Evolutionary conservation across 2,113 vertebrate genomes (phyloP).

Genomic region (Xiphorhynchus elegans): DNA sequence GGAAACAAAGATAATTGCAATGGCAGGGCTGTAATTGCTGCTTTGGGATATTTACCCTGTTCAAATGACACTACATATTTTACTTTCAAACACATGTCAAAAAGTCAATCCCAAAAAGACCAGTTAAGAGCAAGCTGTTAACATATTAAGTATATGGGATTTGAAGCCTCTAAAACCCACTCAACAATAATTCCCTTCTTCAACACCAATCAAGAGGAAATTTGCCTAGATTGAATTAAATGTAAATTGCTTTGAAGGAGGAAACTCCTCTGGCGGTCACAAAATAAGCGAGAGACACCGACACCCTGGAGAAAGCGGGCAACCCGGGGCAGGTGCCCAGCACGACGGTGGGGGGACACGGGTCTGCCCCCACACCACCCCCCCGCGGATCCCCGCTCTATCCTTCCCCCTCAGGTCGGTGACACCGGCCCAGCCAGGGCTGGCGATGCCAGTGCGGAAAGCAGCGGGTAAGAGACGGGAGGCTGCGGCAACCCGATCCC

Average conservation of each 20-base stretch:
- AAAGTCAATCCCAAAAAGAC: constrained; percentile 67
- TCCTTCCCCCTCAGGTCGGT: neutral
- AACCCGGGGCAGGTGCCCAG: neutral
- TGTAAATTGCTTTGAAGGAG: constrained; percentile 53
- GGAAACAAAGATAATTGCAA: neutral
- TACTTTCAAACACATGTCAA: constrained; percentile 64
- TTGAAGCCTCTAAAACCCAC: constrained; percentile 54
- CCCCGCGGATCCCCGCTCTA: too few species aligned
- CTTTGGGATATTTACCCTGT: constrained; percentile 62
- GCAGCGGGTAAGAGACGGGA: constrained; percentile 45
- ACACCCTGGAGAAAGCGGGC: neutral
- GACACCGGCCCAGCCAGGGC: neutral
- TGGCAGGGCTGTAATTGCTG: constrained; percentile 55
- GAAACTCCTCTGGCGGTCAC: neutral
- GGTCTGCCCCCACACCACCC: neutral
- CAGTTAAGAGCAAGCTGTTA: constrained; percentile 59
- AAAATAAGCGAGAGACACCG: neutral
- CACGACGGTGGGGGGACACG: neutral
- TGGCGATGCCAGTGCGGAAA: neutral
- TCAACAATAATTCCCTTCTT: constrained; percentile 67
- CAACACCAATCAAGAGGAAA: constrained; percentile 62
- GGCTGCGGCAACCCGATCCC: constrained; percentile 32
- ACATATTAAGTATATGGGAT: constrained; percentile 52
- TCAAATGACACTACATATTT: constrained; percentile 65
- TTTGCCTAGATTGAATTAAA: constrained; percentile 58